These are phyloP conservation scores for Gastracanthus pulcherrimus DNA, from an alignment of 2,888 invertebrate species.

Conservation along the genomic window DNA sequence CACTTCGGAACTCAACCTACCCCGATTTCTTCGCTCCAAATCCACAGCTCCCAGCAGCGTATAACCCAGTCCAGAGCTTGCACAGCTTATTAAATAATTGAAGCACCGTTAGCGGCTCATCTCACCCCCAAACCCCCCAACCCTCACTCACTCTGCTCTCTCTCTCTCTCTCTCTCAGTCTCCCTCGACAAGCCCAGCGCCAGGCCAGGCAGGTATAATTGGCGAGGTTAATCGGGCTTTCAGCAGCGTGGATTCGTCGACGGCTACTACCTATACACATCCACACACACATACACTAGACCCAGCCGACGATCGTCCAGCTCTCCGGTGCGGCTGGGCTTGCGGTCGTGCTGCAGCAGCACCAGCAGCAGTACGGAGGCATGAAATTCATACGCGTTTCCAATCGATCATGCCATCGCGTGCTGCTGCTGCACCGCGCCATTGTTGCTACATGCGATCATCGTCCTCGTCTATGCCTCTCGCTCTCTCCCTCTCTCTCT, in stretches of 20 bases:
- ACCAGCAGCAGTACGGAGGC: too few species aligned
- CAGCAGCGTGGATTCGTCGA: constrained; percentile 28
- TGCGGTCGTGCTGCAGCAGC: too few species aligned
- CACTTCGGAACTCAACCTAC: too few species aligned
- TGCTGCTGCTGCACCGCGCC: background rate
- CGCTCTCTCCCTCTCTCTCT: too few species aligned
- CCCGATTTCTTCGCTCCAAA: too few species aligned
- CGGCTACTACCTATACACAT: background rate
- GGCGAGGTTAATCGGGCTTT: constrained; percentile 49
- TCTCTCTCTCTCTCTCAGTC: too few species aligned
- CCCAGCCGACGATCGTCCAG: background rate
- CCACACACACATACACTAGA: background rate
- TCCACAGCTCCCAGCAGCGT: background rate
- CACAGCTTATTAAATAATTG: constrained; percentile 5
- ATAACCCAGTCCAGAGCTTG: too few species aligned
- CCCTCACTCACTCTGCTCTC: too few species aligned
- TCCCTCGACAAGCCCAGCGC: too few species aligned
- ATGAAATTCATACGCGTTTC: constrained; percentile 46
- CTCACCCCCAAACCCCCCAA: too few species aligned
- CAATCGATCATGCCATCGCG: constrained; percentile 46
- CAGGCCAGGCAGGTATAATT: constrained; percentile 43
- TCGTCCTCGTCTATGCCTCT: constrained; percentile 6
- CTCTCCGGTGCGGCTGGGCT: background rate
- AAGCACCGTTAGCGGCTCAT: background rate
- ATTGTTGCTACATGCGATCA: constrained; percentile 46